Conservation (phyloP, 2,113 vertebrate species). For the Bombycilla garrulus region DNA sequence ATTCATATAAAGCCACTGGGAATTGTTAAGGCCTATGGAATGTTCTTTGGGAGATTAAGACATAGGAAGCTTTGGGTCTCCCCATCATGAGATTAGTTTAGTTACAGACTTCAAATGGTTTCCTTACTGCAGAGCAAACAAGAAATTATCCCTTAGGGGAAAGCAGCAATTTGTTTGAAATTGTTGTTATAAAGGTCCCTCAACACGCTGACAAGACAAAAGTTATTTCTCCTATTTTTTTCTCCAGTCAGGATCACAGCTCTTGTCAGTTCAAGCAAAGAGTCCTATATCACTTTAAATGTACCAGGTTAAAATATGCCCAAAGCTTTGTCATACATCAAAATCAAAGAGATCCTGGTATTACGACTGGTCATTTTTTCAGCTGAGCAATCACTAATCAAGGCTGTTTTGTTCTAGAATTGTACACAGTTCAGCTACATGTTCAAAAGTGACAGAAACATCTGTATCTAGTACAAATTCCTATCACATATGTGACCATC, state of each 20-base stretch:
- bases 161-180: neutral
- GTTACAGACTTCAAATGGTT: neutral
- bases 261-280: neutral
- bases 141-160: neutral
- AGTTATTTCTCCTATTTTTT: neutral
- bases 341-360: neutral
- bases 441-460: neutral
- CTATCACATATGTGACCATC: neutral
- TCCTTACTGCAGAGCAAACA: neutral
- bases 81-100: neutral
- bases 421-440: neutral
- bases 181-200: neutral
- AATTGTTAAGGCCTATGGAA: neutral
- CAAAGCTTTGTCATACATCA: neutral
- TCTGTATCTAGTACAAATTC: neutral
- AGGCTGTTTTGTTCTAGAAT: neutral
- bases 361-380: neutral
- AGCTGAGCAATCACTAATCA: neutral
- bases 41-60: neutral
- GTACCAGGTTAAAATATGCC: neutral
- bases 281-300: neutral
- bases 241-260: neutral
- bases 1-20: neutral
- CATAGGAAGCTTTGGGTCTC: neutral
- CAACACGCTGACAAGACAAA: neutral